Evolutionary conservation across 2,888 invertebrate species (phyloP).

Genomic region (Caenorhabditis zanzibari): DNA sequence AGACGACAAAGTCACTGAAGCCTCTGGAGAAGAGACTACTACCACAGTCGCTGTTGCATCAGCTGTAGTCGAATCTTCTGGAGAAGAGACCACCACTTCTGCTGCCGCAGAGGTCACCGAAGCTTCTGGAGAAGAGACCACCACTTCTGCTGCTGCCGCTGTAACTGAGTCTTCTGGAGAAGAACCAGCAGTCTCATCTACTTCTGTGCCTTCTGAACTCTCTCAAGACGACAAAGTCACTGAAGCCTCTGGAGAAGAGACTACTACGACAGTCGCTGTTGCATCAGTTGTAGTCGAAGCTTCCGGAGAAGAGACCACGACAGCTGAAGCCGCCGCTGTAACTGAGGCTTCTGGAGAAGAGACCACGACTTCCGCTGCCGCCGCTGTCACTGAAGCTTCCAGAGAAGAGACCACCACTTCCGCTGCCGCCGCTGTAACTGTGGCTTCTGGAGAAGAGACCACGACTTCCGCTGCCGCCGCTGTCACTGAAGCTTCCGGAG

Average conservation of each 20-base stretch:
- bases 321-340: slow-evolving; percentile 13
- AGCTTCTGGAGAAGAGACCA: slow-evolving; percentile 47
- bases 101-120: slow-evolving; percentile 5
- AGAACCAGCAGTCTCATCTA: slow-evolving; percentile 18
- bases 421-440: slow-evolving; percentile 8
- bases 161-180: slow-evolving; percentile 54
- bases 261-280: slow-evolving; percentile 19
- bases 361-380: background rate
- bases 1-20: slow-evolving; percentile 48
- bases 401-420: slow-evolving; percentile 35
- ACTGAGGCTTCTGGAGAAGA: slow-evolving; percentile 20
- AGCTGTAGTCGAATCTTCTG: slow-evolving; percentile 34
- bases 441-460: slow-evolving; percentile 14
- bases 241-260: slow-evolving; percentile 43
- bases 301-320: slow-evolving; percentile 40
- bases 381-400: slow-evolving; percentile 1
- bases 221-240: background rate
- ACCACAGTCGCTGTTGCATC: slow-evolving; percentile 30
- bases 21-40: slow-evolving; percentile 53
- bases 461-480: background rate
- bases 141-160: slow-evolving; percentile 25
- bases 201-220: background rate
- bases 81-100: slow-evolving; percentile 23
- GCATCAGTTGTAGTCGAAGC: slow-evolving; percentile 17
- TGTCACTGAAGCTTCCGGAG: slow-evolving; percentile 16